Evolutionary conservation across 2,113 vertebrate genomes (phyloP).

Genomic region (Cnemophilus loriae): DNA sequence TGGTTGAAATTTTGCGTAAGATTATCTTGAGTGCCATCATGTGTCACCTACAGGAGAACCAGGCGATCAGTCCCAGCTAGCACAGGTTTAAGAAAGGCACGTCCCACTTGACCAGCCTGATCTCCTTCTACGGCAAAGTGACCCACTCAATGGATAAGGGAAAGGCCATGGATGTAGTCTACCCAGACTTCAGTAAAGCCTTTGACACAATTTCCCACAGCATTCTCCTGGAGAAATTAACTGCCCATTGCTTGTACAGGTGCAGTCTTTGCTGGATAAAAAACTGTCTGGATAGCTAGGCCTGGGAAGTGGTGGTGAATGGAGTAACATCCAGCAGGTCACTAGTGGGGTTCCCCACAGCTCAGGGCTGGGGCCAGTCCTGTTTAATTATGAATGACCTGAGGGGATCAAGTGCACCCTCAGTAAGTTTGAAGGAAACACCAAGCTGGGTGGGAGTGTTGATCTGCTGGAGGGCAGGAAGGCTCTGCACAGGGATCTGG

Average conservation of each 20-base stretch:
- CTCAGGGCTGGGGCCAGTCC: background rate
- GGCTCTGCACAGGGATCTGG: background rate
- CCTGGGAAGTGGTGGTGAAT: background rate
- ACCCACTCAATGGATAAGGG: background rate
- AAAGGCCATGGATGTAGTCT: background rate
- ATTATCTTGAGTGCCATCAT: background rate
- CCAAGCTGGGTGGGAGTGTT: background rate
- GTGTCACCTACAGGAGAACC: background rate
- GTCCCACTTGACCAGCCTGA: background rate
- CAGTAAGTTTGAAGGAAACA: background rate
- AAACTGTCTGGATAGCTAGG: background rate
- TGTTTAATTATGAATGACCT: background rate
- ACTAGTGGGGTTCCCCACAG: too few species aligned
- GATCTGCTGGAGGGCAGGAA: background rate
- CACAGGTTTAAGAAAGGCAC: background rate
- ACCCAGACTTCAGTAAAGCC: background rate
- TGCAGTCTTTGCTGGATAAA: background rate
- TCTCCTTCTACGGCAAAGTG: background rate
- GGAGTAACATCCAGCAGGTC: background rate
- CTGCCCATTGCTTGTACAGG: background rate
- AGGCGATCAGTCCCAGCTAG: background rate
- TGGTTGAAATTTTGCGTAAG: background rate
- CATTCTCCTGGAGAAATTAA: background rate
- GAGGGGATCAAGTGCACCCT: background rate
- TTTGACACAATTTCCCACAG: background rate